A percentile compares a stretch with the other conserved stretches of the same genome.
Evolutionary conservation across 2,888 invertebrate genomes (phyloP).

Genomic region (Nebria salina): DNA sequence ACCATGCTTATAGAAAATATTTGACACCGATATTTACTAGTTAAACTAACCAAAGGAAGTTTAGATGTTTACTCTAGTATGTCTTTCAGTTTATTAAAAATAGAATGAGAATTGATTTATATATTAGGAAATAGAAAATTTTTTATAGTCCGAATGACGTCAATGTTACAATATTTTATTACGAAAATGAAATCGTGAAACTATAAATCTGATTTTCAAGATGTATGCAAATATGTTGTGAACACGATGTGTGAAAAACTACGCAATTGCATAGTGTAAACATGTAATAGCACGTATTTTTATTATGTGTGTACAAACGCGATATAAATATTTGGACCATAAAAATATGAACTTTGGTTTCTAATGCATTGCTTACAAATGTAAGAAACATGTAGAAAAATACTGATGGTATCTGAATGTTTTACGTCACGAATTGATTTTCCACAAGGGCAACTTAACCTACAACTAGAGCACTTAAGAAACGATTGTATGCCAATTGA

Average conservation of each 20-base stretch:
- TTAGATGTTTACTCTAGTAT: neutral
- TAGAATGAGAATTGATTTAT: neutral
- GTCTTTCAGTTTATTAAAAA: neutral
- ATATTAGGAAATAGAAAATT: neutral
- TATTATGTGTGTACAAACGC: neutral
- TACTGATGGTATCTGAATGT: neutral
- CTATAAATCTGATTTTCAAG: neutral
- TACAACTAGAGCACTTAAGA: neutral
- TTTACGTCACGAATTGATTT: constrained; percentile 38
- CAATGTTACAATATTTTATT: neutral
- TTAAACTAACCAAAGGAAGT: neutral
- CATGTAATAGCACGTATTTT: neutral
- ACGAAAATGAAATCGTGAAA: neutral
- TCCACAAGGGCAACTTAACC: constrained; percentile 28
- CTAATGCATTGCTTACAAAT: neutral
- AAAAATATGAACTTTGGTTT: constrained; percentile 1
- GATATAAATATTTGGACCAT: neutral
- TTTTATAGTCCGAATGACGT: neutral
- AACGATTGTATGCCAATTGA: neutral
- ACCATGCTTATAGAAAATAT: too few species aligned
- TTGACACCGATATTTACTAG: neutral
- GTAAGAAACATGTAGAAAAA: neutral
- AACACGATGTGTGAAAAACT: neutral
- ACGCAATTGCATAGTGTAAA: neutral
- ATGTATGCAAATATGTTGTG: neutral